Evolutionary conservation across 2,797 vertebrate genomes (phyloP).

Genomic region (Thamnophis elegans): DNA sequence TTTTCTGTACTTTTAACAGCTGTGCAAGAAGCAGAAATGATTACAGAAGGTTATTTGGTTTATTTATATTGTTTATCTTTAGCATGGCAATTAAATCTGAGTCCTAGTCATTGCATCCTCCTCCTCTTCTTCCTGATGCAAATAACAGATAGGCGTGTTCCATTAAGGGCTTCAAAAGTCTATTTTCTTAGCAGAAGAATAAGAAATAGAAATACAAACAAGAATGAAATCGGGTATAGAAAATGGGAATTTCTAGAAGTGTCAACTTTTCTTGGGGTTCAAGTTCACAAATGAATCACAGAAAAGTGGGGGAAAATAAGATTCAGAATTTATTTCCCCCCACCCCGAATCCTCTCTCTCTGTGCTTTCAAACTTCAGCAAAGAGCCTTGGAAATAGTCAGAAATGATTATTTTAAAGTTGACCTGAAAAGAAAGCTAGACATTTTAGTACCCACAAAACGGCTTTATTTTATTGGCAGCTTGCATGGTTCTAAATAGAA

Average conservation of each 20-base stretch:
- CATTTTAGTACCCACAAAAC: constrained; percentile 5
- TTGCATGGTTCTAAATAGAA: constrained; percentile 11
- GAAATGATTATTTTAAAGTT: constrained; percentile 20
- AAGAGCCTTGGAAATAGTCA: not conserved
- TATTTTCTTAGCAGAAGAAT: not conserved
- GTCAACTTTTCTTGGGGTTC: not conserved
- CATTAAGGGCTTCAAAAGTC: not conserved
- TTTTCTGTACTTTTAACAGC: not conserved
- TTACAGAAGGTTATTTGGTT: not conserved
- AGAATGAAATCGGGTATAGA: not conserved
- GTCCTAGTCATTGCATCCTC: not conserved
- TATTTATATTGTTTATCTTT: not conserved
- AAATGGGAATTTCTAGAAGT: not conserved
- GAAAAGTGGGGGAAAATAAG: not conserved
- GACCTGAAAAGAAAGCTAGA: not conserved
- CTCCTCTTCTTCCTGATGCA: not conserved
- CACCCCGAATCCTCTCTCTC: not conserved
- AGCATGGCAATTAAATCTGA: not conserved
- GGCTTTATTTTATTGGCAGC: not conserved
- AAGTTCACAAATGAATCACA: not conserved
- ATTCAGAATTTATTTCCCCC: not conserved
- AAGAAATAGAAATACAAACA: not conserved
- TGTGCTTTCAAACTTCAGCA: not conserved
- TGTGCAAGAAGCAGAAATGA: not conserved
- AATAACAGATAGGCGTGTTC: not conserved